Base-by-base conservation (phyloP, 2,888 invertebrate genomes). In the Choreutis nemorana region DNA sequence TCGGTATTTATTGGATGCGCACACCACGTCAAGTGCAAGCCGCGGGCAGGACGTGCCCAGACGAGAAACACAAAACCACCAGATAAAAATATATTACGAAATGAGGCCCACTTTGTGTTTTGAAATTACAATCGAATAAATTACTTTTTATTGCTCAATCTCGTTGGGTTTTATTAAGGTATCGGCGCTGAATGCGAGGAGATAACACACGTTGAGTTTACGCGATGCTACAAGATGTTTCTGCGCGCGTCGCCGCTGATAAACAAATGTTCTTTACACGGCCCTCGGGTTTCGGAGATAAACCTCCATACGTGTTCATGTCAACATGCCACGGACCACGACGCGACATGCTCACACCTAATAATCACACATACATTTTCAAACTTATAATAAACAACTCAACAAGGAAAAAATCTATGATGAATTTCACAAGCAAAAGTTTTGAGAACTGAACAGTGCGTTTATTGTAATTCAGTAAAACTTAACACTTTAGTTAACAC, bases 91-190 rank as follows among this genome's bases (percentile, higher is more conserved):
- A 77, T 65, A 73, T 73, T 75, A 75, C 73, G 72, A 75, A 77
- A 72, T 72, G 67, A 75, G 75, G 55, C 55, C 70, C 71, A 73
- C 70, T 77, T 75, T 75, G 73, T 78, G 73, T 75, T 77, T 75
- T 75, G 72, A 73, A 77, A 78, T 77, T 75, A 78, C 78, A 77
- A 73, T 77, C 75, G 71, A 72, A 78, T 78, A 78, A 78, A 78
- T 78, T 78, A 77, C 73, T 57, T 77, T 78, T 78, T 78, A 78
- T 78, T 78, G 72, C 77, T 78, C 77, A 78, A 78, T 78, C 75
- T 75, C 59, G 77, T 77, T 77, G 71, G 71, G 57, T 77, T 77
- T 77, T 78, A 77, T 77, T 73, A 75, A 73, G 77, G 78, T 77
- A 73, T 70, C 73, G 73, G 68, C 64, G 59, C 66, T 70, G 67